Evolutionary conservation across 2,113 vertebrate genomes (phyloP).

Genomic region (Colaptes auratus): DNA sequence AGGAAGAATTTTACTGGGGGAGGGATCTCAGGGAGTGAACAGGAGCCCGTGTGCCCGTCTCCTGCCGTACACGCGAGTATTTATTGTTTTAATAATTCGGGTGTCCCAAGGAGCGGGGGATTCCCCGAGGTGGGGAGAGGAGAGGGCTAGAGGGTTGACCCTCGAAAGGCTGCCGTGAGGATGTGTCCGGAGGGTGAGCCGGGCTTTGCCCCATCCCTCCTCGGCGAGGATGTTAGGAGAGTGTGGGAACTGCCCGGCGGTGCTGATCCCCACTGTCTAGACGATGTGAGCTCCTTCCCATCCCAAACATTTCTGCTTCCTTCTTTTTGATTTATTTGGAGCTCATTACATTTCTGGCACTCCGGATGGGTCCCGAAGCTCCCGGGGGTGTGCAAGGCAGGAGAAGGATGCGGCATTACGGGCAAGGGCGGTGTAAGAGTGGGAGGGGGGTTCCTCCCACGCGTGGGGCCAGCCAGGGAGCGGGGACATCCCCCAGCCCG

Average conservation of each 20-base stretch:
- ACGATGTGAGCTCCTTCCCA: too few species aligned
- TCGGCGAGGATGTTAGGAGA: background rate
- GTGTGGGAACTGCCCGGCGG: background rate
- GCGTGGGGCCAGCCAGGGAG: background rate
- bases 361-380: background rate
- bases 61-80: conserved; percentile 25
- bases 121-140: background rate
- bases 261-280: background rate
- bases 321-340: background rate
- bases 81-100: conserved; percentile 9
- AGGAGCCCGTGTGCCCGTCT: background rate
- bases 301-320: background rate
- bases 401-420: background rate
- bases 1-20: background rate
- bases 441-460: background rate
- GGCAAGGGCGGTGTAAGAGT: background rate
- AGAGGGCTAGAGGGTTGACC: background rate
- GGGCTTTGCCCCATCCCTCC: background rate
- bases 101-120: background rate
- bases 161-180: background rate
- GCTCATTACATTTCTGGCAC: background rate
- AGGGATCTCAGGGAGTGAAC: background rate
- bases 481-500: background rate
- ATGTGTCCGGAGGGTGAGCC: background rate
- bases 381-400: background rate